Percentiles rank a stretch among this genome's conserved stretches.
Conservation (phyloP, 2,888 invertebrate species). For the Dryococelus australis region DNA sequence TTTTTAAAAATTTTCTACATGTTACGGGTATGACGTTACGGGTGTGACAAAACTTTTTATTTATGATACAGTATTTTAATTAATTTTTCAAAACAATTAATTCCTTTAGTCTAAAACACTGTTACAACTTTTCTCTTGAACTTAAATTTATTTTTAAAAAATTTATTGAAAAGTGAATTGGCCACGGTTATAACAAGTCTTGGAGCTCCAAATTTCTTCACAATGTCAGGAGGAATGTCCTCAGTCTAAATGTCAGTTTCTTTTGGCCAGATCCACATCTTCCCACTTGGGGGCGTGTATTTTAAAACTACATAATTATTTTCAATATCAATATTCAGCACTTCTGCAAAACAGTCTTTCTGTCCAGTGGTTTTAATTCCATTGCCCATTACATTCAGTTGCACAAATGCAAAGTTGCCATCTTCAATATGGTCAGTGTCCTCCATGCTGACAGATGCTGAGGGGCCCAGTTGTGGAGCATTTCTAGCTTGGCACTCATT, state of each 20-base stretch:
- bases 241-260: not conserved
- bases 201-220: not conserved
- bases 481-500: not conserved
- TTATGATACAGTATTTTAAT: not conserved
- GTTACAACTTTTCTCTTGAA: not conserved
- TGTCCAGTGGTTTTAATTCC: not conserved
- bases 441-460: not conserved
- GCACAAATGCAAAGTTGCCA: not conserved
- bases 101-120: not conserved
- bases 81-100: not conserved
- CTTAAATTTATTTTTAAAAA: not conserved
- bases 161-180: not conserved
- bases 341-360: constrained; percentile 1
- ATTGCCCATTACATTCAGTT: not conserved
- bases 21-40: not conserved
- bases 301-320: not conserved
- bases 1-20: not conserved
- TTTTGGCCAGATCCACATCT: not conserved
- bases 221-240: not conserved
- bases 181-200: not conserved
- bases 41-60: not conserved
- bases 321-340: not conserved
- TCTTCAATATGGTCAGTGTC: not conserved
- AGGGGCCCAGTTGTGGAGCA: not conserved
- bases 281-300: not conserved